Conservation (phyloP, 2,797 vertebrate genomes). For the Psittacula derbiana region DNA sequence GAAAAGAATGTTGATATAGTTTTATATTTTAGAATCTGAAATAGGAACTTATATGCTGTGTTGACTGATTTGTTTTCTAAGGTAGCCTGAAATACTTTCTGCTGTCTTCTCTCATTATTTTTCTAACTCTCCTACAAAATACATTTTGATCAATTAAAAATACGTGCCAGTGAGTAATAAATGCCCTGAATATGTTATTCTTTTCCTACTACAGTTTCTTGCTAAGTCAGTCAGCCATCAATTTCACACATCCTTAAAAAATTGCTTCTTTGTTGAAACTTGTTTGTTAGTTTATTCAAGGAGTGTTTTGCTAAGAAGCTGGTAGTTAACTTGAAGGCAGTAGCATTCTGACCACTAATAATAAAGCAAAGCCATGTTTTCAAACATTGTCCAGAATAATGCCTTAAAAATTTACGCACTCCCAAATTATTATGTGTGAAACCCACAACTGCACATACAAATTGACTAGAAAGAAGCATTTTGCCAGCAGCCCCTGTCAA, state of each 20-base stretch:
- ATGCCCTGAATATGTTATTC: neutral
- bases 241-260: constrained; percentile 3
- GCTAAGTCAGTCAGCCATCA: neutral
- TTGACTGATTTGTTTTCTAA: neutral
- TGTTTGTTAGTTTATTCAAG: neutral
- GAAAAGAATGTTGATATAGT: neutral
- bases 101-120: constrained; percentile 10
- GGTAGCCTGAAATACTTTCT: neutral
- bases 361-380: constrained; percentile 18
- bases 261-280: neutral
- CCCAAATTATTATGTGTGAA: constrained; percentile 61
- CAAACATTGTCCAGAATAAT: constrained; percentile 43
- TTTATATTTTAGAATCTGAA: neutral
- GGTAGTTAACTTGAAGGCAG: constrained; percentile 9
- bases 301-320: neutral
- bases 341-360: neutral
- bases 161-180: neutral
- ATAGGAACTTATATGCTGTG: neutral
- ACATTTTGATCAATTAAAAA: constrained; percentile 5
- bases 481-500: constrained; percentile 37
- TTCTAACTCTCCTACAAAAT: neutral
- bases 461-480: constrained; percentile 28
- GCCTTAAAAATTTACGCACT: constrained; percentile 39
- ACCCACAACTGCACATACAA: constrained; percentile 64
- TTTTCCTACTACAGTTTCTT: neutral